Evolutionary conservation across 1,140 invertebrate species (phyloP).

Genomic region (Drosophila kanapiae): DNA sequence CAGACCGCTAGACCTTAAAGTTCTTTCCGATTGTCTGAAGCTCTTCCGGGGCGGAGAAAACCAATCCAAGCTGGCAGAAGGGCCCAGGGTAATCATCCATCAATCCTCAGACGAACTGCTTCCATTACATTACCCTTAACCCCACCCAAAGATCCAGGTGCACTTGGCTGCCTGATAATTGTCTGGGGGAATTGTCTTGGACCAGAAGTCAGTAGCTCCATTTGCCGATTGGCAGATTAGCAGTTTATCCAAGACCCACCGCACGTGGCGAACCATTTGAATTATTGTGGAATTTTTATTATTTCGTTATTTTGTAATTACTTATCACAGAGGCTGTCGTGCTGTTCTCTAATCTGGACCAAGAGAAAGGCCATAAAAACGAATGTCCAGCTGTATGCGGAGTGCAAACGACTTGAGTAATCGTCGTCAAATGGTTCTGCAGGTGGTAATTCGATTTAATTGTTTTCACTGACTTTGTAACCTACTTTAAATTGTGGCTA

Average conservation of each 20-base stretch:
- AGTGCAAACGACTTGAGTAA: conserved; percentile 23
- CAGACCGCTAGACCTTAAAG: conserved; percentile 18
- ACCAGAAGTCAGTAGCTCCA: conserved; percentile 39
- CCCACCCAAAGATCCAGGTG: conserved; percentile 48
- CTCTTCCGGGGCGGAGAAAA: conserved; percentile 46
- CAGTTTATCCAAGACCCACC: conserved; percentile 42
- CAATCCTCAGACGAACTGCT: conserved; percentile 41
- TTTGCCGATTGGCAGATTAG: conserved; percentile 63
- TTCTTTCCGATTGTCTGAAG: conserved; percentile 41
- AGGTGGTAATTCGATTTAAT: conserved; percentile 70
- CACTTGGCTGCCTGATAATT: conserved; percentile 51
- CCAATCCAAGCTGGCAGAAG: conserved; percentile 13
- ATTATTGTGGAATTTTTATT: conserved; percentile 53
- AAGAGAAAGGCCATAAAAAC: conserved; percentile 51
- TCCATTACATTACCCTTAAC: conserved; percentile 16
- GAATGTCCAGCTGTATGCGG: conserved; percentile 47
- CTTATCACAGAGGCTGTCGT: conserved; percentile 38
- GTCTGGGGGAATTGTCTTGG: conserved; percentile 61
- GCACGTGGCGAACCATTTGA: conserved; percentile 53
- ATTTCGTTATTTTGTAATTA: conserved; percentile 66
- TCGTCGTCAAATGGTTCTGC: conserved; percentile 24
- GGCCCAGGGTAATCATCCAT: conserved; percentile 57
- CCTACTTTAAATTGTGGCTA: conserved; percentile 10
- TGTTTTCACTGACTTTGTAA: conserved; percentile 31
- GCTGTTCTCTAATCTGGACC: conserved; percentile 42